phyloP scores from a whole-genome alignment of 2,888 invertebrate genomes.

The Anorthoa munda region DNA sequence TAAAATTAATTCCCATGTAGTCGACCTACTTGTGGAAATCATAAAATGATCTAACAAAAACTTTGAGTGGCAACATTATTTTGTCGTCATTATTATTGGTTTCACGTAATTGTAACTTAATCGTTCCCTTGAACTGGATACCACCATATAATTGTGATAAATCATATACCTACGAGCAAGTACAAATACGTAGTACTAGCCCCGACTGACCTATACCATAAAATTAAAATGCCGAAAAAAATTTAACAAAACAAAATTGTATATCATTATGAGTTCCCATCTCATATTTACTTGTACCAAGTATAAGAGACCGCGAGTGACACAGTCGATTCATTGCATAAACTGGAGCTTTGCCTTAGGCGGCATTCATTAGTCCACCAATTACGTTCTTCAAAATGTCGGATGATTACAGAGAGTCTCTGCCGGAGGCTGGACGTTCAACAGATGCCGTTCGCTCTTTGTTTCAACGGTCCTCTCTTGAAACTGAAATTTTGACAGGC shows the following conservation, averaged over 20 bases:
- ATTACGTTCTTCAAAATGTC: slow-evolving; percentile 88
- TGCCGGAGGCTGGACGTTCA: slow-evolving; percentile 80
- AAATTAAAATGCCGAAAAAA: slow-evolving; percentile 56
- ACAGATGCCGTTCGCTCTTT: slow-evolving; percentile 85
- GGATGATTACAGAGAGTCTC: slow-evolving; percentile 85
- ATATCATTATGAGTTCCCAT: slow-evolving; percentile 63
- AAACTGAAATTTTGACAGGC: slow-evolving; percentile 75
- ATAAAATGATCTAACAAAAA: slow-evolving; percentile 18
- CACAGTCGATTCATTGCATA: slow-evolving; percentile 85
- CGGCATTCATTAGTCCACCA: slow-evolving; percentile 86
- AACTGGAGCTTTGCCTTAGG: slow-evolving; percentile 87
- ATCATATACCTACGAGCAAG: slow-evolving; percentile 52
- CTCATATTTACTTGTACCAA: slow-evolving; percentile 62
- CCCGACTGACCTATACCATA: slow-evolving; percentile 43
- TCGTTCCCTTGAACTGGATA: slow-evolving; percentile 42
- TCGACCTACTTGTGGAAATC: background rate
- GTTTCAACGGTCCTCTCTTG: slow-evolving; percentile 77
- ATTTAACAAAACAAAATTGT: slow-evolving; percentile 59
- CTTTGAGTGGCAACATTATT: slow-evolving; percentile 7
- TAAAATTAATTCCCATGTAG: background rate
- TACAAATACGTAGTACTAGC: slow-evolving; percentile 48
- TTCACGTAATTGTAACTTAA: slow-evolving; percentile 43
- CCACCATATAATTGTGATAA: slow-evolving; percentile 57
- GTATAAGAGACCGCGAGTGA: slow-evolving; percentile 77
- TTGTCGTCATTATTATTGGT: slow-evolving; percentile 44